Conservation (phyloP, 2,113 vertebrate genomes). For the Erythrolamprus reginae region DNA sequence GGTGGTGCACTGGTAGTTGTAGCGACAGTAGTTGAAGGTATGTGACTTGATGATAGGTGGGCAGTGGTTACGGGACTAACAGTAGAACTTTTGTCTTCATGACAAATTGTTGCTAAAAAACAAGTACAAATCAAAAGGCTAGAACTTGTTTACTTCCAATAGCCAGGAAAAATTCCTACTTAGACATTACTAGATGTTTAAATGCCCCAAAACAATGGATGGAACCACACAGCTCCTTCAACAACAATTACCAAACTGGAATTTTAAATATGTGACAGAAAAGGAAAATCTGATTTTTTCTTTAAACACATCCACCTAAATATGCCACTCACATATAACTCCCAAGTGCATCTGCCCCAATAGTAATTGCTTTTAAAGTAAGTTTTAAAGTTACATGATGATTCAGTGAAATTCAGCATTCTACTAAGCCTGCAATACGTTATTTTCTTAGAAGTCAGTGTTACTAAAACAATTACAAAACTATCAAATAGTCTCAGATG, state of each 20-base stretch:
- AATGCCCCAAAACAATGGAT: background rate
- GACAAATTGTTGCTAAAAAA: slow-evolving; percentile 76
- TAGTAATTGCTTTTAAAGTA: background rate
- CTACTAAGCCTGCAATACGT: background rate
- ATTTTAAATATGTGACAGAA: background rate
- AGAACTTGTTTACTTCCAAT: background rate
- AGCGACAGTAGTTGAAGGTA: slow-evolving; percentile 40
- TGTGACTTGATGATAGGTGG: slow-evolving; percentile 12
- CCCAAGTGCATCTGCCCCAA: background rate
- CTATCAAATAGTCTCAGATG: too few relatives aligned
- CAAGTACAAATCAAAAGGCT: background rate
- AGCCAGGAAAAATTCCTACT: background rate
- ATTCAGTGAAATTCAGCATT: background rate
- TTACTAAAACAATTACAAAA: background rate
- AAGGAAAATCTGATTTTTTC: background rate
- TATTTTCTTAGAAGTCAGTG: background rate
- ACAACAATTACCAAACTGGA: background rate
- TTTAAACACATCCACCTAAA: background rate
- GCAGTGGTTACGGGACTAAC: slow-evolving; percentile 34
- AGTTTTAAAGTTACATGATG: background rate
- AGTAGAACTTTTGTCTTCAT: slow-evolving; percentile 67
- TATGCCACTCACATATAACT: background rate
- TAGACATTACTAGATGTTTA: background rate
- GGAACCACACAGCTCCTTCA: background rate
- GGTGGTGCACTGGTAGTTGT: slow-evolving; percentile 41